Percentiles rank a stretch among this genome's conserved stretches.
Evolutionary conservation across 1,140 invertebrate species (phyloP).

Genomic region (Brachionus angularis): DNA sequence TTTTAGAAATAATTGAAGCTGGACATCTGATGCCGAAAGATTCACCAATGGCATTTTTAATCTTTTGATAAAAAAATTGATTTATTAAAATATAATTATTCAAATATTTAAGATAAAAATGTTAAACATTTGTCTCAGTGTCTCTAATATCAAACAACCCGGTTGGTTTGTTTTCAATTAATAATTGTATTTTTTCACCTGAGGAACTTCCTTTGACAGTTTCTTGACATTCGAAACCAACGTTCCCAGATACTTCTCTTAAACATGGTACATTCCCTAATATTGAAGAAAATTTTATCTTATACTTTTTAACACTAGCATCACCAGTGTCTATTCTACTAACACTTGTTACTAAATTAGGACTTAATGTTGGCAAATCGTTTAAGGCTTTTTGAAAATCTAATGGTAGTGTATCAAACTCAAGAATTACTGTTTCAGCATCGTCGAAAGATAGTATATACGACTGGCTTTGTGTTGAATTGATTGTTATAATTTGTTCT

Average conservation of each 20-base stretch:
- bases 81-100: neutral
- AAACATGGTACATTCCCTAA: neutral
- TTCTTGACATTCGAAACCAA: neutral
- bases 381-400: neutral
- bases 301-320: neutral
- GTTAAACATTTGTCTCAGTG: neutral
- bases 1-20: neutral
- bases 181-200: neutral
- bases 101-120: neutral
- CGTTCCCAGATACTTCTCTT: neutral
- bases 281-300: neutral
- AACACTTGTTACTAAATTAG: neutral
- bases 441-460: constrained; percentile 12
- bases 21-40: constrained; percentile 18
- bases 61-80: neutral
- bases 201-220: neutral
- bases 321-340: neutral
- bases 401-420: neutral
- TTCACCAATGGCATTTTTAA: neutral
- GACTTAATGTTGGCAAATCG: constrained; percentile 2
- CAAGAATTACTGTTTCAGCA: constrained; percentile 8
- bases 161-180: neutral
- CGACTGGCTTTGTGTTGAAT: neutral
- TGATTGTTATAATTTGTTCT: constrained; percentile 6
- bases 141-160: neutral